Conservation (phyloP, 1,140 invertebrate genomes). For the Zaprionus gabonicus region DNA sequence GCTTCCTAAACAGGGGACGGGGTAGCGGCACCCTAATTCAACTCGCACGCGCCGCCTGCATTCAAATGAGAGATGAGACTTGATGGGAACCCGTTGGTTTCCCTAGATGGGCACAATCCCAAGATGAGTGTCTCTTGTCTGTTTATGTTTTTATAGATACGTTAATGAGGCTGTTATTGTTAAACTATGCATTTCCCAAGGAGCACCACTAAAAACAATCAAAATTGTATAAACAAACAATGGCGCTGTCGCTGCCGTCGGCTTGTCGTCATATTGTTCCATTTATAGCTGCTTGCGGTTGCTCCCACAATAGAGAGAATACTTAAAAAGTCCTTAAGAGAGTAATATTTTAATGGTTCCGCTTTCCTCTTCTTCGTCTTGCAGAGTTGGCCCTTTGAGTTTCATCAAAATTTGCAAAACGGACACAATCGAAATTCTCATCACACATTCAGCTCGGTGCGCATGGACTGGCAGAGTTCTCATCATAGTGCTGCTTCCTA, state of each 20-base stretch:
- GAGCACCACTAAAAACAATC: conserved; percentile 77
- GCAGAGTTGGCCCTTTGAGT: conserved; percentile 82
- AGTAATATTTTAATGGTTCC: not conserved
- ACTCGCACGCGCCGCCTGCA: conserved; percentile 57
- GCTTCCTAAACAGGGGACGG: conserved; percentile 22
- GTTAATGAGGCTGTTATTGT: conserved; percentile 81
- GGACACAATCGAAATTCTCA: conserved; percentile 35
- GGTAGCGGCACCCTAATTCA: conserved; percentile 41
- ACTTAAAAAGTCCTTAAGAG: not conserved
- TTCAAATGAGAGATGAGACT: conserved; percentile 2
- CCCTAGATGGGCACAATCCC: conserved; percentile 2
- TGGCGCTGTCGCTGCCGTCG: conserved; percentile 53
- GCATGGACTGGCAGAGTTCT: conserved; percentile 64
- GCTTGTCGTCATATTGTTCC: conserved; percentile 74
- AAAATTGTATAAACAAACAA: conserved; percentile 82
- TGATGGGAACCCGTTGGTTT: conserved; percentile 28
- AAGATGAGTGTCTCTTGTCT: conserved; percentile 67
- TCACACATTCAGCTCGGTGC: conserved; percentile 37
- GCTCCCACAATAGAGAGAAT: conserved; percentile 15
- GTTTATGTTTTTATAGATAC: conserved; percentile 82
- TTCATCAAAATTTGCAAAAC: conserved; percentile 67
- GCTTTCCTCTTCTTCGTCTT: conserved; percentile 28
- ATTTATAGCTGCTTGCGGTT: conserved; percentile 71
- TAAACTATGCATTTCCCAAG: conserved; percentile 54
- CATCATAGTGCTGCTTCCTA: conserved; percentile 47